These are phyloP conservation scores for Axea sp. DNA, from an alignment of 2,888 invertebrate species.

Conservation along the genomic window DNA sequence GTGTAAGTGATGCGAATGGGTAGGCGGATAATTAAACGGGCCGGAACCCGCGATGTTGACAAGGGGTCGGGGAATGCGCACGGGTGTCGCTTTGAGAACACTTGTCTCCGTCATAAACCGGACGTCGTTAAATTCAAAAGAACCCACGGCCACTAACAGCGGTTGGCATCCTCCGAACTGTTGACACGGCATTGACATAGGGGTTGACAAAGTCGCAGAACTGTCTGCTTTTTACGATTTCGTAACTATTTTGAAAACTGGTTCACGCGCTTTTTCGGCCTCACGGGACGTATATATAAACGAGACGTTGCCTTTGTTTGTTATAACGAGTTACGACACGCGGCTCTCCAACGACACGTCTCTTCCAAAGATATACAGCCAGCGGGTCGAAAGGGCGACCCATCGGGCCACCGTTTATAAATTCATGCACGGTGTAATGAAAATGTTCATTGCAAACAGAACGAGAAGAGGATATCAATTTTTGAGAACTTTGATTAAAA, in stretches of 20 bases:
- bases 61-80: slow-evolving; percentile 34
- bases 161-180: slow-evolving; percentile 74
- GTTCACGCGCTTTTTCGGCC: slow-evolving; percentile 26
- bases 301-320: slow-evolving; percentile 29
- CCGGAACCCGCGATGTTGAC: too few species aligned
- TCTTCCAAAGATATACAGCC: slow-evolving; percentile 21
- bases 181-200: slow-evolving; percentile 78
- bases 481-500: too few species aligned
- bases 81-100: slow-evolving; percentile 50
- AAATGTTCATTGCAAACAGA: too few species aligned
- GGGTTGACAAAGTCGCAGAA: slow-evolving; percentile 77
- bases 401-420: not conserved
- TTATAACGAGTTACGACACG: slow-evolving; percentile 54
- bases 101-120: slow-evolving; percentile 70
- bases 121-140: slow-evolving; percentile 77
- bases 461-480: too few species aligned
- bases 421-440: slow-evolving; percentile 12
- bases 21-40: too few species aligned
- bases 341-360: slow-evolving; percentile 8
- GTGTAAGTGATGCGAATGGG: too few species aligned
- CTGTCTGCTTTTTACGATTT: slow-evolving; percentile 74
- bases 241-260: slow-evolving; percentile 53
- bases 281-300: slow-evolving; percentile 22
- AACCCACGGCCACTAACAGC: slow-evolving; percentile 74
- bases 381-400: not conserved